Conservation (phyloP, 64 coral and sea anemone species). For the Cladopsammia gracilis region DNA sequence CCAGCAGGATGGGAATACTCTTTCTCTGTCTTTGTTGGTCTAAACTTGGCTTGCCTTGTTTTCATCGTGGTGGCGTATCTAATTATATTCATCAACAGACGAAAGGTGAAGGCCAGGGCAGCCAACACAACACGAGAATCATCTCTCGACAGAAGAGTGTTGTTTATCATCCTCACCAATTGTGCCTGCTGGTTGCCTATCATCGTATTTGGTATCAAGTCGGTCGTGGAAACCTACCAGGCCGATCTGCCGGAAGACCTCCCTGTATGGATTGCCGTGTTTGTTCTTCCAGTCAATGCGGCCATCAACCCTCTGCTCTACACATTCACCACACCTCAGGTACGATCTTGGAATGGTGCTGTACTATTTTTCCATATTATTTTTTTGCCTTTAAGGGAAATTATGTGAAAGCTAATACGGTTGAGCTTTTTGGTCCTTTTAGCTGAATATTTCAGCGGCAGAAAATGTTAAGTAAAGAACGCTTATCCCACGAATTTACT, state of each 20-base stretch:
- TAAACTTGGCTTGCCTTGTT: neutral
- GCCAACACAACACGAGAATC: neutral
- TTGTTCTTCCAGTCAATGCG: constrained; percentile 6
- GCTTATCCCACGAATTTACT: no score
- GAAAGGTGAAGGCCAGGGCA: neutral
- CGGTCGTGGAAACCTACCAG: neutral
- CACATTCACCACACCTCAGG: constrained; percentile 5
- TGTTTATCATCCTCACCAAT: neutral
- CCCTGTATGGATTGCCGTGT: neutral
- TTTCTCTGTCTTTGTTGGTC: neutral
- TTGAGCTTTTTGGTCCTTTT: no score
- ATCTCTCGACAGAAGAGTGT: neutral
- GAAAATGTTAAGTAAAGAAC: no score
- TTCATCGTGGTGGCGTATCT: constrained; percentile 4
- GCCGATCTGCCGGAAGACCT: neutral
- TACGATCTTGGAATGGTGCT: no score
- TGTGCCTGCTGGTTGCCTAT: neutral
- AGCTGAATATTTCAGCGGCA: no score
- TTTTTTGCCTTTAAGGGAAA: no score
- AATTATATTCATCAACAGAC: neutral
- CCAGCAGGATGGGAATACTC: constrained; percentile 14
- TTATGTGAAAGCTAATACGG: no score
- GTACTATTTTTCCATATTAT: no score
- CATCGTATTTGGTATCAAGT: neutral
- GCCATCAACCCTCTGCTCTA: constrained; percentile 14